Base-by-base conservation (phyloP, 2,888 invertebrate species). In the Cryptosula pallasiana region DNA sequence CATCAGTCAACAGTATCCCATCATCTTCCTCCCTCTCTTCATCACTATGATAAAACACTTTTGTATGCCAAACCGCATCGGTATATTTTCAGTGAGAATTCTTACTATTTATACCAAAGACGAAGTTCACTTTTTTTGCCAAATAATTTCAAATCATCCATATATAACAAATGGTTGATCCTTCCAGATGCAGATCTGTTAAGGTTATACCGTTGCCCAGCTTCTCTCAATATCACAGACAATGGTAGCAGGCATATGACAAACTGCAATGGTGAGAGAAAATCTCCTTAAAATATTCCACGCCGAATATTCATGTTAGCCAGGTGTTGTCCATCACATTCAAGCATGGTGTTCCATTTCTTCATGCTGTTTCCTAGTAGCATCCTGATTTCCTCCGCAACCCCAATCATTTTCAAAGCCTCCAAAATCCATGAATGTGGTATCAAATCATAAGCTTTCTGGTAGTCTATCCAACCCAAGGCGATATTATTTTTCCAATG, bases 381-480 rank as follows among this genome's bases (percentile, higher is more conserved):
- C 3, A 16, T 57, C 25, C 57, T 57, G 3, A 23, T 23, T 57
- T 23, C 25, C 57, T 57, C 57, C 5, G 57, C 57, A 16, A n/a
- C 57, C 25, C 57, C 57, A 23, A 57, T 23, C 57, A 57, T 57
- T 25, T 25, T 25, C 57, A 57, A 16, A 16, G 57, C n/a, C 25
- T 57, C 57, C 57, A 57, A 23, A 25, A 57, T 57, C 45, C 45
- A 45, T 45, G 45, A 45, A 13, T 45, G 45, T 45, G 45, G 45
- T 45, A 45, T 20, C 20, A 45, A 45, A 45, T 45, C 20, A 45
- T 45, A 45, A 13, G 5, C 45, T 45, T 45, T 45, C 20, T 45
- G 5, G 20, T 45, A 45, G 20, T 45, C 45, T 45, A 45, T 45
- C 45, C 45, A 45, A 20, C 45, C 45, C 57, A 57, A 16, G 5